Base-by-base conservation (phyloP, 2,113 vertebrate species). In the Cyphomyrus discorhynchus region DNA sequence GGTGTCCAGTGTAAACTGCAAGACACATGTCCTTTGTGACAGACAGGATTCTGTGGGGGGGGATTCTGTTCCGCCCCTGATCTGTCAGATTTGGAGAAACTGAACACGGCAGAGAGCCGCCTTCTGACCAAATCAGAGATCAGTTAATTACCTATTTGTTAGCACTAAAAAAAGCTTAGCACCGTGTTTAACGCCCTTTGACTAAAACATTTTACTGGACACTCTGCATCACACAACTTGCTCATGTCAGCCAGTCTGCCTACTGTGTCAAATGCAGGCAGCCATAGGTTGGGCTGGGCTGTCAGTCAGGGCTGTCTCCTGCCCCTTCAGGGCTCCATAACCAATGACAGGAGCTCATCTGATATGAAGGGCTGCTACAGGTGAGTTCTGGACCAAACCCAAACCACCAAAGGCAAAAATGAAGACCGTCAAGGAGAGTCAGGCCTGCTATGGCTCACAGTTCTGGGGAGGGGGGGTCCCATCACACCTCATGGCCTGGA, bases 401-500 rank as follows among this genome's bases (percentile, higher is more conserved):
- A 77, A 17, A 13, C 70, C 35, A 77, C 70, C 70, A 77, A 35
- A 80, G 35, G 35, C 35, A 80, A 80, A 80, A n/a, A 7, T 42
- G 35, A 42, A 80, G 15, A 80, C 17, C 1, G n/a, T 46, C 2
- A 49, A 50, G n/a, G 46, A 21, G 45, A 27, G 24, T 31, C 46
- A n/a, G 24, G n/a, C 42, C 46, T 53, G 27, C 9, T 13, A 9
- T 87, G 24, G 31, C 15, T 42, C 49, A 87, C 4, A 31, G 8
- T 53, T 80, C 80, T 86, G 87, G 66, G 86, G 49, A 15, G 49
- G 49, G 90, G 87, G 89, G 90, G 31, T 10, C 89, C 90, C 84
- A 66, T 91, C 90, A 77, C 82, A 90, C 91, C 91, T 92, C 92
- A 94, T 93, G 92, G 93, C 93, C 94, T 95, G 94, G 94, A 90